Percentiles rank a stretch among this genome's conserved stretches.
Conservation (phyloP, 2,888 invertebrate species). For the Tenthredo mesomela region DNA sequence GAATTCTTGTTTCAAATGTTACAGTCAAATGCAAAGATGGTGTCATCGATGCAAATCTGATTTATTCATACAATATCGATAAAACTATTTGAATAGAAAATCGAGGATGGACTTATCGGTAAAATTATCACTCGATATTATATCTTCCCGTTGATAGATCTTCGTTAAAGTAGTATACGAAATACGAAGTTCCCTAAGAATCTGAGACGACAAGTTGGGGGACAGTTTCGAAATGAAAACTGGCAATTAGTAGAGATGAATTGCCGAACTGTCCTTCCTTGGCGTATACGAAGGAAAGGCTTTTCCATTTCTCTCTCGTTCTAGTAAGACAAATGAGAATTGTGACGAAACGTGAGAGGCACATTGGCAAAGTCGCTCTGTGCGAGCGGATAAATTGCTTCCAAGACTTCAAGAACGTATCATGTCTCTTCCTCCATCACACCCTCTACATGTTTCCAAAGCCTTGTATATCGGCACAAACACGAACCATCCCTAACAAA, state of each 20-base stretch:
- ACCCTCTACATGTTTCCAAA: not conserved
- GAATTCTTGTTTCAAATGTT: not conserved
- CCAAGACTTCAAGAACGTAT: not conserved
- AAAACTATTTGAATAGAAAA: not conserved
- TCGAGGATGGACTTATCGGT: not conserved
- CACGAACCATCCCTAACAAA: not conserved
- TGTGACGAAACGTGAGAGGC: constrained; percentile 24
- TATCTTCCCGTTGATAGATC: not conserved
- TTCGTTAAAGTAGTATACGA: not conserved
- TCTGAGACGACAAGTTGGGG: not conserved
- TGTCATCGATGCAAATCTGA: not conserved
- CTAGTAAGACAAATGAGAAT: constrained; percentile 17
- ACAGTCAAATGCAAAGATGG: not conserved
- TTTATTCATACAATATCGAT: not conserved
- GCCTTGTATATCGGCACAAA: not conserved
- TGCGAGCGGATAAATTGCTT: constrained; percentile 28
- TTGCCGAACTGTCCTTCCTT: constrained; percentile 7
- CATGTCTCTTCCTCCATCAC: not conserved
- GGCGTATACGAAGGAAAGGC: not conserved
- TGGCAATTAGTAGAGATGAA: constrained; percentile 30
- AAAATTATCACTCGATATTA: not conserved
- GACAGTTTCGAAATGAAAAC: constrained; percentile 10
- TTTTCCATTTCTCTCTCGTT: constrained; percentile 2
- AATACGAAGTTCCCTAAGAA: not conserved
- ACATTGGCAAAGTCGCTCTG: not conserved